Base-by-base conservation (phyloP, 2,113 vertebrate genomes). In the Brachirus orientalis region DNA sequence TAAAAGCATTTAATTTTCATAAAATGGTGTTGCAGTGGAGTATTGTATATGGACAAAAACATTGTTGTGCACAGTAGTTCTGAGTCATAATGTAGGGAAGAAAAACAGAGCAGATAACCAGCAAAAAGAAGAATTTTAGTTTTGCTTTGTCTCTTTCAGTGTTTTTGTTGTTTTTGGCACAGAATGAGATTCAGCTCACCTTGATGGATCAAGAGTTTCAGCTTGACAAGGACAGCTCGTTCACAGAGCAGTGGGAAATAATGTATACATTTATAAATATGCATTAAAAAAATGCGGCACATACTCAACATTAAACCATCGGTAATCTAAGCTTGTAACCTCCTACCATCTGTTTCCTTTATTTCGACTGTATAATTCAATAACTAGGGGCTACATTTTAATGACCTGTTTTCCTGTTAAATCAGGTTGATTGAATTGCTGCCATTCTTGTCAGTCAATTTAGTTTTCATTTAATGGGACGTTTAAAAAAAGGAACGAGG, bases 381-480 rank as follows among this genome's bases (percentile, higher is more conserved):
- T 69, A 75, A 64, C 44, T 59, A 45, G 61, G 75, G 77, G 74
- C 69, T 63, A 70, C 62, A 56, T 71, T 80, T 78, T 78, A 77
- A 84, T 57, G 75, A 87, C 78, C 78, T 73, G 66, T 66, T 82
- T 77, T 77, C 77, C 64, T 78, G 64, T 61, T 86, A 4, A 86
- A 87, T 87, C 84, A 86, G 72, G 79, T 72, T 85, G 79, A 84
- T 82, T 82, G 74, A 83, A 83, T 76, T 64, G 59, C 67, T 69
- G 60, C 73, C 74, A 64, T 82, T 87, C 69, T 81, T 83, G 45
- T 77, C 71, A 75, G 63, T 72, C 84, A 73, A 81, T 84, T 88
- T 78, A 77, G 60, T 72, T 84, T 86, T 73, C 73, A 65, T 75
- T 84, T 79, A 88, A 90, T 79, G 62, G 74, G 72, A 63, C 67